Base-by-base conservation (phyloP, 23 tunicate species). In the Phallusia fumigata region DNA sequence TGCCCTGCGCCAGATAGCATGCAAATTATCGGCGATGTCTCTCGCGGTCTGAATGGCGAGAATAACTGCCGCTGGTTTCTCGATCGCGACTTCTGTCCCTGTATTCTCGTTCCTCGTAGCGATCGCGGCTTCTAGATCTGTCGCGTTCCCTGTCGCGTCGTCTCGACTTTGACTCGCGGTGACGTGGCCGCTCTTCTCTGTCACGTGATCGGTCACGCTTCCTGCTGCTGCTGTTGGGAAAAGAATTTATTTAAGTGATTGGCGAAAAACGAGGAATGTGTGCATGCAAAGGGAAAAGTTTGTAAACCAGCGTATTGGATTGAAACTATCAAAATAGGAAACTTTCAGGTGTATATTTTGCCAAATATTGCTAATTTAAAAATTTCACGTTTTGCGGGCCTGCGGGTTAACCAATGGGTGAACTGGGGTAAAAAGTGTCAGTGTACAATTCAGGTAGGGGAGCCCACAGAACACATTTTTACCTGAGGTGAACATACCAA, bases 61-160 rank as follows among this genome's bases (percentile, higher is more conserved):
- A 83, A 73, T 92, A 85, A 47, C 93, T 80, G 72, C 97, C 81
- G 31, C 86, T 92, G 52, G 89, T 84, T 13, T 88, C 98, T 18
- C 98, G 79, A 49, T 93, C 98, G 12, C 92, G 73, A 75, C 84
- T 80, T 6, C 90, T 77, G 64, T 82, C 82, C 12, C 88, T 85
- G 79, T 94, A 89, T 12, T 88, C 93, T 22, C 97, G 90, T 10
- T 95, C 99, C 0, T 95, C 99, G 51, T 95, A 95, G 30, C 99
- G 84, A 52, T 91, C 96, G 21, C 99, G 83, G 80, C 99, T 95
- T 52, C 96, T 76, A 0, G 95, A 87, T 21, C 99, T 87, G 32
- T 86, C 90, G 13, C 96, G 49, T 18, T 93, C 98, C 6, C 96
- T 88, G 35, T 90, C 95, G 30, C 96, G 89, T 34, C 95, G 85